phyloP scores from a whole-genome alignment of 1,140 invertebrate genomes.

The Varroa destructor region DNA sequence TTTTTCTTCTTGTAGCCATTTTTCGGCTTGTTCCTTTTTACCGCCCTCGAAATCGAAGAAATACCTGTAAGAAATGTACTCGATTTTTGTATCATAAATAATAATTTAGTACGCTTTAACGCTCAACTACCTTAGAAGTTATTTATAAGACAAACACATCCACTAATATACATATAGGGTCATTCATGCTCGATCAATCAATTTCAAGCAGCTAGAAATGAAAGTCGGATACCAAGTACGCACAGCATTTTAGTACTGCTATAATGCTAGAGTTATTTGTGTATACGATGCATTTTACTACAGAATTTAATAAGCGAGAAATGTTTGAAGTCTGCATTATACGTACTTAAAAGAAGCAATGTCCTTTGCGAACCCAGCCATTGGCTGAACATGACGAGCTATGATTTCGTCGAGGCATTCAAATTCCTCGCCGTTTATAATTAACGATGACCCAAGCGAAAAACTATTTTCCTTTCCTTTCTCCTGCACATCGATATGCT shows the following conservation, averaged over 20 bases:
- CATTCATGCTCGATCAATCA: too few species aligned
- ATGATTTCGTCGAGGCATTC: conserved; percentile 99
- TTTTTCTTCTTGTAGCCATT: conserved; percentile 69
- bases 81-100: background rate
- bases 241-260: too few species aligned
- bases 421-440: conserved; percentile 63
- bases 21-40: conserved; percentile 64
- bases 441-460: conserved; percentile 72
- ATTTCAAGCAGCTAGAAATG: too few species aligned
- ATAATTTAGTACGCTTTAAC: too few species aligned
- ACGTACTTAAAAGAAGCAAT: conserved; percentile 74
- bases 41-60: conserved; percentile 36
- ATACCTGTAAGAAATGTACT: conserved; percentile 29
- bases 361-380: conserved; percentile 81
- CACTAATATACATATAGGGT: too few species aligned
- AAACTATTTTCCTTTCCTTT: conserved; percentile 94
- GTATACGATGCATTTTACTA: too few species aligned
- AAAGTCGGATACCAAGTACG: too few species aligned
- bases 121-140: too few species aligned
- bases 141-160: too few species aligned
- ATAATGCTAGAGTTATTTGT: too few species aligned
- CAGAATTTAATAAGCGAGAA: too few species aligned
- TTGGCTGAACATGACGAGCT: conserved; percentile 83
- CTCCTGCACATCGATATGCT: conserved; percentile 89
- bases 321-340: too few species aligned